Percentiles rank a stretch among this genome's conserved stretches.
These are phyloP conservation scores for Atopsyche davidsoni DNA, from an alignment of 1,140 invertebrate species.

Conservation along the genomic window DNA sequence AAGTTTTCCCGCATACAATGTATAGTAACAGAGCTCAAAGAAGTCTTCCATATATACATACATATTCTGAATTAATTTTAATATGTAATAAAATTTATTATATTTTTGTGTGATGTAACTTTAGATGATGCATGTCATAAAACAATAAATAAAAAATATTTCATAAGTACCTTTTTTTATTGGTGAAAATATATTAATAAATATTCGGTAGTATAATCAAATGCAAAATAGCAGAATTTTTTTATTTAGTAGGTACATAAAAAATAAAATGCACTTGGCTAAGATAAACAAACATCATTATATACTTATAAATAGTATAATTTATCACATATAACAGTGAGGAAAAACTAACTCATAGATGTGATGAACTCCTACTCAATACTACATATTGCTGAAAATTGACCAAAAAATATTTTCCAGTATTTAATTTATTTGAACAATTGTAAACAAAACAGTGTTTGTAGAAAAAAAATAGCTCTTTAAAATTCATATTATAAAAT, in stretches of 20 bases:
- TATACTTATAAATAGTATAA: conserved; percentile 6
- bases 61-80: neutral
- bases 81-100: neutral
- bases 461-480: too few species aligned
- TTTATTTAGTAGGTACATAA: neutral
- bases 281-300: neutral
- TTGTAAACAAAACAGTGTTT: too few species aligned
- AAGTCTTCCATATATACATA: conserved; percentile 13
- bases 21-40: neutral
- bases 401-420: too few species aligned
- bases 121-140: neutral
- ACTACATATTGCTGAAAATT: too few species aligned
- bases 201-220: neutral
- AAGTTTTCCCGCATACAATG: too few species aligned
- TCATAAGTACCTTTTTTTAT: neutral
- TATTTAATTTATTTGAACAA: too few species aligned
- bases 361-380: too few species aligned
- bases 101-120: neutral
- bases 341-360: too few species aligned
- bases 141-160: neutral
- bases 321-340: too few species aligned
- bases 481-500: too few species aligned
- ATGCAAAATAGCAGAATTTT: neutral
- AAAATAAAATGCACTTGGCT: neutral
- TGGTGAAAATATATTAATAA: too few species aligned